Base-by-base conservation (phyloP, 1,140 invertebrate species). In the Sarcophaga bullata region DNA sequence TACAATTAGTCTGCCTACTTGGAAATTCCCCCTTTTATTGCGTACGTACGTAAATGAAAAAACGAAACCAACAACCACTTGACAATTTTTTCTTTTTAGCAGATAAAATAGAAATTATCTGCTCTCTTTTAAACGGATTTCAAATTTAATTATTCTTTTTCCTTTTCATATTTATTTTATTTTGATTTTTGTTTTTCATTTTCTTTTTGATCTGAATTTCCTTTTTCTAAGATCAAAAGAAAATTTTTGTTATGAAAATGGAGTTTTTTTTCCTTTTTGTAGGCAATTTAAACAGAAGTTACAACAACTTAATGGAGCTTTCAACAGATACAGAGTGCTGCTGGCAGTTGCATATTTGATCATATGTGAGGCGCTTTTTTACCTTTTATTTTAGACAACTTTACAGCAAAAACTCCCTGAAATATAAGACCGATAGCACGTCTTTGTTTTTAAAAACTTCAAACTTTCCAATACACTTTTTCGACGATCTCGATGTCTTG, bases 21-120 rank as follows among this genome's bases (percentile, higher is more conserved):
- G 11, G 13, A 13, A 25, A 68, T 19, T 68, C 62, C 62, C 19
- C 19, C 62, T 68, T n/a, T 17, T 68, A 17, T 37, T 37, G 25
- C 25, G 4, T 17, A 25, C 25, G 4, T 17, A 25, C 54, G 9
- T 68, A 25, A 68, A n/a, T 37, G 25, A 68, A 5, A 68, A 19
- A 68, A 68, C 17, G 13, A 13, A 58, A 6, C n/a, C 62, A 68
- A 1, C 25, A 8, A 19, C 62, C 62, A 25, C 62, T 68, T 68
- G 62, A 68, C n/a, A 37, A 2, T 37, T n/a, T n/a, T n/a, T n/a
- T n/a, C n/a, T n/a, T 37, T 37, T 37, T 37, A 37, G 62, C 7
- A 68, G 62, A 68, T 68, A 68, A 68, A 68, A 68, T 68, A 68
- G 17, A 68, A 68, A 68, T 68, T 68, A 68, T 68, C 62, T 68